Evolutionary conservation across 2,113 vertebrate species (phyloP).

Genomic region (Xiphophorus couchianus): DNA sequence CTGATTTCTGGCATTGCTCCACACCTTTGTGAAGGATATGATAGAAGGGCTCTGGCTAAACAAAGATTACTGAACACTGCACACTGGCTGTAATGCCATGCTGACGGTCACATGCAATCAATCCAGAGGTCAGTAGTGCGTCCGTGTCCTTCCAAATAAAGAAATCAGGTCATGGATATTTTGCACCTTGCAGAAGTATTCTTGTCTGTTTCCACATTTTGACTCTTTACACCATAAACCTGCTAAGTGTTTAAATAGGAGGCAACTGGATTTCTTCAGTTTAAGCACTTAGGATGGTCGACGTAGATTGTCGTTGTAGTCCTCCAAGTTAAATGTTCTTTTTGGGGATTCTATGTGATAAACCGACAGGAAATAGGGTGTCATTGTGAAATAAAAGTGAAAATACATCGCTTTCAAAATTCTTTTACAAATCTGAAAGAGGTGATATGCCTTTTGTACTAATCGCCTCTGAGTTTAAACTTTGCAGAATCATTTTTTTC

Average conservation of each 20-base stretch:
- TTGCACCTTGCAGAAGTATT: neutral
- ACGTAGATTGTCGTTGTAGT: too few species aligned
- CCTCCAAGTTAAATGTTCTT: neutral
- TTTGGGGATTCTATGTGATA: too few species aligned
- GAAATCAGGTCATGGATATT: slow-evolving; percentile 25
- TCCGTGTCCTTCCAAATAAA: slow-evolving; percentile 72
- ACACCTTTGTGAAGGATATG: slow-evolving; percentile 78
- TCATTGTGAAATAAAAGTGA: too few species aligned
- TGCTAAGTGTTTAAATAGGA: neutral
- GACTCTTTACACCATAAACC: neutral
- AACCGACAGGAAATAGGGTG: too few species aligned
- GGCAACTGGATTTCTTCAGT: neutral
- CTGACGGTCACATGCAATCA: slow-evolving; percentile 80
- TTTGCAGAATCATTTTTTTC: too few species aligned
- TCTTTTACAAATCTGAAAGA: too few species aligned
- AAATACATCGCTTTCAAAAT: too few species aligned
- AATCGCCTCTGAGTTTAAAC: too few species aligned
- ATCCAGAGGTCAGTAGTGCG: slow-evolving; percentile 71
- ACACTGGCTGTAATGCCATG: slow-evolving; percentile 78
- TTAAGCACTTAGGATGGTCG: neutral
- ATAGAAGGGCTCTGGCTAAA: slow-evolving; percentile 73
- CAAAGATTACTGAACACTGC: slow-evolving; percentile 81
- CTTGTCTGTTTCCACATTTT: neutral
- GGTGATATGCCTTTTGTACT: too few species aligned
- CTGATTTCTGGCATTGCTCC: slow-evolving; percentile 75